These are phyloP conservation scores for Tipula unca DNA, from an alignment of 2,888 invertebrate species.

Conservation along the genomic window DNA sequence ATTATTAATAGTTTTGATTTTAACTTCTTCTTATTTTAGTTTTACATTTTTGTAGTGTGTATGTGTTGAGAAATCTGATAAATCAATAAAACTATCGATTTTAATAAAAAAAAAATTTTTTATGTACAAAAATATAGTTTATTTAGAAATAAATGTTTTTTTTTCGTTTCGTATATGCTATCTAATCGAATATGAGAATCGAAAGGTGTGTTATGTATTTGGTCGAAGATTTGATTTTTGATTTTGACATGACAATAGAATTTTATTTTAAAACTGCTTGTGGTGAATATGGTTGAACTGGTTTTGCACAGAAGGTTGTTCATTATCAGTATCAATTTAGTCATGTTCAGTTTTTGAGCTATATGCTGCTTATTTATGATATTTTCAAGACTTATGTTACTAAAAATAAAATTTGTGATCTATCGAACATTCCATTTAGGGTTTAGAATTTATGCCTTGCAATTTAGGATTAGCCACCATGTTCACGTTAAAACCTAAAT, in stretches of 20 bases:
- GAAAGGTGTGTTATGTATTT: not conserved
- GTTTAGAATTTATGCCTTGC: no score
- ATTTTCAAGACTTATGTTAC: no score
- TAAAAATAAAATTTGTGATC: no score
- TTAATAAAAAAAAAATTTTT: not conserved
- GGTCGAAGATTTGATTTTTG: not conserved
- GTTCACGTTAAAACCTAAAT: no score
- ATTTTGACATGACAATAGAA: not conserved
- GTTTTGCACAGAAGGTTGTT: not conserved
- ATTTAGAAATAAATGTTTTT: not conserved
- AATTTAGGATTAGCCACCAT: no score
- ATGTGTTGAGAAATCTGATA: not conserved
- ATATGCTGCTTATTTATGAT: no score
- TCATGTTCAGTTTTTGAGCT: no score
- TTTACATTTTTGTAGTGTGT: not conserved
- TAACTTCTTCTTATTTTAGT: not conserved
- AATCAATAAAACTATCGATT: not conserved
- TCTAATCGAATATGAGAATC: not conserved
- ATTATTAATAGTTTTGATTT: not conserved
- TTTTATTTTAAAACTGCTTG: not conserved
- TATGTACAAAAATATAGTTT: not conserved
- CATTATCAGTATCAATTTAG: no score
- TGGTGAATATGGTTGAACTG: not conserved
- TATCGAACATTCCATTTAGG: no score
- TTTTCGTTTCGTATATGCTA: no score